A percentile compares a stretch with the other conserved stretches of the same genome.
phyloP scores from a whole-genome alignment of 2,797 vertebrate species.

The Xyrichtys novacula region DNA sequence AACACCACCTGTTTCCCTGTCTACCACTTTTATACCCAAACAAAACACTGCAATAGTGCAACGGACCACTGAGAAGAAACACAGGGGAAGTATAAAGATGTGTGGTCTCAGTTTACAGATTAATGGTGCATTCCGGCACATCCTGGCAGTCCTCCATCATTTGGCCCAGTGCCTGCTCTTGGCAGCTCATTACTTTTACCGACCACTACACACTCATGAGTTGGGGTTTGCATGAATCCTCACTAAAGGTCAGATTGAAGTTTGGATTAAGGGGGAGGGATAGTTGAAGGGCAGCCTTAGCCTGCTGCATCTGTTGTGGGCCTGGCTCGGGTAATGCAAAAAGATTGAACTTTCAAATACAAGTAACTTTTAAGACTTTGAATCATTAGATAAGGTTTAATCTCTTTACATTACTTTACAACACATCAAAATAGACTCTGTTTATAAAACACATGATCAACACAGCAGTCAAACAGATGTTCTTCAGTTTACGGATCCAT shows the following conservation, averaged over 20 bases:
- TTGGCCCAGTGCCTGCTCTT: slow-evolving; percentile 33
- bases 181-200: slow-evolving; percentile 32
- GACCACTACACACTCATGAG: slow-evolving; percentile 6
- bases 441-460: no score
- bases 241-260: slow-evolving; percentile 3
- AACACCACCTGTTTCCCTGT: background rate
- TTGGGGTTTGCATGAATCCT: background rate
- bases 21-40: background rate
- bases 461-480: no score
- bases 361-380: no score
- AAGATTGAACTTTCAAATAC: no score
- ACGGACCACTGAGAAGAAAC: slow-evolving; percentile 5
- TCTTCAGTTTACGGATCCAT: no score
- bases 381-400: no score
- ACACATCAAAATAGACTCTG: no score
- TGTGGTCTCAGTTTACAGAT: slow-evolving; percentile 45
- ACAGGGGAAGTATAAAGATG: slow-evolving; percentile 9
- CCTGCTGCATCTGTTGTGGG: background rate
- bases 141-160: slow-evolving; percentile 29
- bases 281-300: background rate
- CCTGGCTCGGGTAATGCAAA: no score
- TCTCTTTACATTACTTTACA: no score
- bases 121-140: slow-evolving; percentile 42
- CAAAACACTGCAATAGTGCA: background rate
- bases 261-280: background rate